phyloP scores from a whole-genome alignment of 2,113 vertebrate genomes.

The Austrofundulus limnaeus region DNA sequence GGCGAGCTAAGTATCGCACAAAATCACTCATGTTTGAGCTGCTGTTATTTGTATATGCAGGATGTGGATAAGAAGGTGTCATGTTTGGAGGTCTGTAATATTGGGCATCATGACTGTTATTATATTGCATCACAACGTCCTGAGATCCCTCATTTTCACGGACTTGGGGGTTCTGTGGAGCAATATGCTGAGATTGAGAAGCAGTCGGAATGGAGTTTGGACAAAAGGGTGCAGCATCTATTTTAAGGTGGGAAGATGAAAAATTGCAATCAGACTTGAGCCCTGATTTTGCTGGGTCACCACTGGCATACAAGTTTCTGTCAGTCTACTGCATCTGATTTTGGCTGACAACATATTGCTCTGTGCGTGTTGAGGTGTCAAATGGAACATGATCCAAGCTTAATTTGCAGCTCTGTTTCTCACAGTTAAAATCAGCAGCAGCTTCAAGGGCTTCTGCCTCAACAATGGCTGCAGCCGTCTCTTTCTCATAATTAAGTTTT shows the following conservation, averaged over 20 bases:
- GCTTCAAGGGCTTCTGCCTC: neutral
- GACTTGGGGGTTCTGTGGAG: neutral
- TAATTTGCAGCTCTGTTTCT: neutral
- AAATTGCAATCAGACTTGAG: neutral
- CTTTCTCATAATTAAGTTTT: neutral
- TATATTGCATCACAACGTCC: neutral
- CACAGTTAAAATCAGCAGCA: neutral
- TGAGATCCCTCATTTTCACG: neutral
- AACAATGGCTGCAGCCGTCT: neutral
- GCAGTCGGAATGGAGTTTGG: neutral
- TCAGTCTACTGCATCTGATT: neutral
- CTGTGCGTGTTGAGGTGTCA: neutral
- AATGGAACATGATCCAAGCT: neutral
- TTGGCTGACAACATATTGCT: neutral
- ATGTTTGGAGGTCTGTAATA: neutral
- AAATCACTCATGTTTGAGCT: slow-evolving; percentile 1
- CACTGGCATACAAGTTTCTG: neutral
- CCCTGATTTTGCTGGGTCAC: neutral
- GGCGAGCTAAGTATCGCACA: neutral
- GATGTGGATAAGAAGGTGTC: neutral
- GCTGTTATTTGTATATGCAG: neutral
- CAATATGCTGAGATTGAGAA: neutral
- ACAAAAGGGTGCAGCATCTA: neutral
- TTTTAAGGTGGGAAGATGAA: neutral
- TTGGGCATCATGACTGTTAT: neutral